Evolutionary conservation across 1,140 invertebrate species (phyloP).

Genomic region (Brachionus sp.): DNA sequence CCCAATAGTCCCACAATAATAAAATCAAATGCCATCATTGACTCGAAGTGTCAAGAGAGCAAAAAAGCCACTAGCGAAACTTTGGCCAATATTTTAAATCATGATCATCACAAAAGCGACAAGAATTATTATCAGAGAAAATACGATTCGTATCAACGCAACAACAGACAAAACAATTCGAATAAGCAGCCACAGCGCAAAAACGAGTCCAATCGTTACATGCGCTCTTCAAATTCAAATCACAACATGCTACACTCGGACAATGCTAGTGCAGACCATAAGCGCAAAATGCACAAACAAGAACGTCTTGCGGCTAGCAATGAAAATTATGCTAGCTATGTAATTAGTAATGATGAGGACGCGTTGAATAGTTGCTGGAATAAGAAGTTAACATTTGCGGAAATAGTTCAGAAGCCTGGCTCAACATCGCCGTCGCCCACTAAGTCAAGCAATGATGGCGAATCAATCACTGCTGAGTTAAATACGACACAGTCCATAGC

Average conservation of each 20-base stretch:
- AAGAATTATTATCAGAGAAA: background rate
- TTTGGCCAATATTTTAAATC: constrained; percentile 1
- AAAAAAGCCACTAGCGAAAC: constrained; percentile 6
- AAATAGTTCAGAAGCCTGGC: constrained; percentile 4
- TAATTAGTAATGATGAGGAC: background rate
- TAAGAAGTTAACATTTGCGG: constrained; percentile 14
- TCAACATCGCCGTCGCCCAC: background rate
- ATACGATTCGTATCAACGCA: background rate
- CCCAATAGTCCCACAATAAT: constrained; percentile 14
- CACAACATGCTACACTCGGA: background rate
- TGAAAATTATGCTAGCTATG: background rate
- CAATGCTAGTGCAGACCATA: background rate
- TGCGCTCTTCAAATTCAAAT: background rate
- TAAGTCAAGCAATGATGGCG: background rate
- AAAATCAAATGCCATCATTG: constrained; percentile 6
- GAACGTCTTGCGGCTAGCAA: background rate
- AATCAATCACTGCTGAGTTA: background rate
- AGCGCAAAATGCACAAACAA: background rate
- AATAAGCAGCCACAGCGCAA: background rate
- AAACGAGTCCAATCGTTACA: background rate
- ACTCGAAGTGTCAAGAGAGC: background rate
- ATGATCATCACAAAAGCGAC: background rate
- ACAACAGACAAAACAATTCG: background rate
- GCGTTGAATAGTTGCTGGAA: background rate
- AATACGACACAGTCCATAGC: background rate